Base-by-base conservation (phyloP, 2,113 vertebrate species). In the Centropus bengalensis region DNA sequence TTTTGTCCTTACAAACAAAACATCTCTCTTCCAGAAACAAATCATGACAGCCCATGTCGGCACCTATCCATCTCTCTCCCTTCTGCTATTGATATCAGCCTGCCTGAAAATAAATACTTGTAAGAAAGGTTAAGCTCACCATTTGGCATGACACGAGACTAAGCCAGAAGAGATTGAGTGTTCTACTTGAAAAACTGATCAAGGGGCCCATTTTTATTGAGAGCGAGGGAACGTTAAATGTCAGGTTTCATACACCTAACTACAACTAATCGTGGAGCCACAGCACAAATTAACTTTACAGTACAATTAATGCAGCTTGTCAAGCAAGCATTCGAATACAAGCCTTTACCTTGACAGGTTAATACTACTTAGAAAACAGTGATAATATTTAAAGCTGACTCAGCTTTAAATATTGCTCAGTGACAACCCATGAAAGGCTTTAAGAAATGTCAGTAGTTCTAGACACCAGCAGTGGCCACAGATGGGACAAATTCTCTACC, bases 1-100 rank as follows among this genome's bases (percentile, higher is more conserved):
- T 74, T 64, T 38, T 44, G 30, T 87, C 82, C 88, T 52, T 62
- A 85, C 40, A 94, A 85, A 97, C 68, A 91, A 93, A 97, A 56
- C 86, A 22, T 49, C 62, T 73, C 88, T 96, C 73, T 64, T 79
- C 78, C 60, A 94, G 64, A 89, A 71, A 62, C n/a, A 84, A 28
- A 49, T 49, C 71, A 11, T 2, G 15, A 74, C 5, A 33, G 40
- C 47, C 67, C 76, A 47, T 62, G 70, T 42, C 9, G 5, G 58
- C 58, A 91, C 81, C 67, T 52, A 36, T 45, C 86, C 68, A 62
- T 79, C 70, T 32, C 55, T 40, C 68, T 70, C 67, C 85, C 74
- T 82, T 69, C 84, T 76, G 56, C 58, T 76, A 23, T 33, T 33
- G 51, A 21, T n/a, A 81, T 24, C 73, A 76, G 54, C 36, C 38